These are phyloP conservation scores for Strix occidentalis DNA, from an alignment of 2,797 vertebrate genomes.

Conservation along the genomic window DNA sequence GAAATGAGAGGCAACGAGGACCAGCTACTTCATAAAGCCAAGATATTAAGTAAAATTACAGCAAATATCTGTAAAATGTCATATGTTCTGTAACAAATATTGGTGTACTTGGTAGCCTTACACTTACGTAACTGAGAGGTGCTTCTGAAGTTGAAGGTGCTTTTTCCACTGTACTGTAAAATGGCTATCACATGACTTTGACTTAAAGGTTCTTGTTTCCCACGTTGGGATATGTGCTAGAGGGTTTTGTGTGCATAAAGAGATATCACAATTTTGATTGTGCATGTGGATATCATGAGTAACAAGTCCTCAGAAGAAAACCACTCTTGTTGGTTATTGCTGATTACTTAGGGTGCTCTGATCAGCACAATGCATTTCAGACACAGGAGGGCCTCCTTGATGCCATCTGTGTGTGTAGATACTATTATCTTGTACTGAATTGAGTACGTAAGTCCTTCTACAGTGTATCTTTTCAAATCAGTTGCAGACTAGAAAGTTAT, in stretches of 20 bases:
- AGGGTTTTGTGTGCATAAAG: not conserved
- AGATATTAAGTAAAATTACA: not conserved
- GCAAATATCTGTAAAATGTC: not conserved
- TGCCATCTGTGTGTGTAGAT: not conserved
- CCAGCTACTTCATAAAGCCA: not conserved
- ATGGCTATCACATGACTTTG: not conserved
- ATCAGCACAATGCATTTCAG: not conserved
- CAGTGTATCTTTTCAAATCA: not conserved
- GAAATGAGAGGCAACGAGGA: not conserved
- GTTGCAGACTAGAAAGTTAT: not conserved
- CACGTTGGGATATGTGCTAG: not conserved
- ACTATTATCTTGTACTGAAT: not conserved
- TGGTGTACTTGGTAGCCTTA: not conserved
- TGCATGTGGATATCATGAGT: not conserved
- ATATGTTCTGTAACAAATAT: rapidly evolving
- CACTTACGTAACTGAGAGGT: not conserved
- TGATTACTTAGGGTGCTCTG: not conserved
- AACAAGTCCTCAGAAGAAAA: not conserved
- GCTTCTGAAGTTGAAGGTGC: not conserved
- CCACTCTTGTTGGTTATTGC: not conserved
- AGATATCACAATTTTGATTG: not conserved
- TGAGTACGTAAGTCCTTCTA: not conserved
- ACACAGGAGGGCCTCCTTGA: not conserved
- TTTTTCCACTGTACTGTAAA: not conserved
- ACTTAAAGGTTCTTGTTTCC: not conserved